Percentiles rank a stretch among this genome's conserved stretches.
Conservation (phyloP, 2,797 vertebrate genomes). For the Halcyon leucocephala region DNA sequence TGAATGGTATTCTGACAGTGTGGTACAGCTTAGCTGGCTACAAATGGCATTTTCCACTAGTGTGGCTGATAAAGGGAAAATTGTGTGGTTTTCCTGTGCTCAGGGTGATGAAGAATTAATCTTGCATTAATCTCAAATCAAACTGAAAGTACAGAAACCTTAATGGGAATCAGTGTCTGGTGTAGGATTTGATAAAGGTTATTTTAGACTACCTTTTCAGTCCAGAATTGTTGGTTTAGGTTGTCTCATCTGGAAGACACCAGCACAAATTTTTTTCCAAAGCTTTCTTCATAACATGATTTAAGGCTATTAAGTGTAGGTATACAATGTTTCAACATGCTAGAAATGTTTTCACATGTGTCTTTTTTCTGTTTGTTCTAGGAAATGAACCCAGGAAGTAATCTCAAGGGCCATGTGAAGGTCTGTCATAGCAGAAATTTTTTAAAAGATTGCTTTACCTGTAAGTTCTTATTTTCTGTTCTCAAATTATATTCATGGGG, state of each 20-base stretch:
- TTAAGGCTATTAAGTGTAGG: not conserved
- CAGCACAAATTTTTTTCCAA: not conserved
- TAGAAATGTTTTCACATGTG: not conserved
- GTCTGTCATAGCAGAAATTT: constrained; percentile 41
- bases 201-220: not conserved
- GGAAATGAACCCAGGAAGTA: constrained; percentile 65
- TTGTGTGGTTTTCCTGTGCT: not conserved
- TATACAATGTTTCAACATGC: not conserved
- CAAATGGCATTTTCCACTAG: not conserved
- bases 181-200: not conserved
- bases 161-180: not conserved
- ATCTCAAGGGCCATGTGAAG: constrained; percentile 25
- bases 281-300: not conserved
- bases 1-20: not conserved
- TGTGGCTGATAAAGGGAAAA: not conserved
- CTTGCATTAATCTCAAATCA: not conserved
- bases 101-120: not conserved
- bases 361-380: constrained; percentile 58
- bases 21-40: not conserved
- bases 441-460: constrained; percentile 40
- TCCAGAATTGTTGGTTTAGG: not conserved
- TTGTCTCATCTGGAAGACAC: not conserved
- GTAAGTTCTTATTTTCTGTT: constrained; percentile 71
- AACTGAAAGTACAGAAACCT: not conserved
- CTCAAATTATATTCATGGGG: not conserved